Evolutionary conservation across 2,113 vertebrate species (phyloP).

Genomic region (Megaleporinus macrocephalus): DNA sequence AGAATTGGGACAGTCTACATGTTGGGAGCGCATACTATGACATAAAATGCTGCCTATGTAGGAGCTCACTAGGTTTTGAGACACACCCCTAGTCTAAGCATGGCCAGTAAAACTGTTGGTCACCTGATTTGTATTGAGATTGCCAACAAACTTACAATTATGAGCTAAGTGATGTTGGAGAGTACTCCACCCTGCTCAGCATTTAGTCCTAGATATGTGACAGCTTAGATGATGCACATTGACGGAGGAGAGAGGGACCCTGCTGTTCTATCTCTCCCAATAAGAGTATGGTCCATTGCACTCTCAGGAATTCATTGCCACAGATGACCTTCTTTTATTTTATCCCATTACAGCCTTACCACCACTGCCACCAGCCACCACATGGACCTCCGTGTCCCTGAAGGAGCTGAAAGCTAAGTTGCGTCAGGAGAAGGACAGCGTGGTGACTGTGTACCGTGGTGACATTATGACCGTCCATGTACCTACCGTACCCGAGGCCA

Average conservation of each 20-base stretch:
- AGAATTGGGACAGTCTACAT: too few relatives aligned
- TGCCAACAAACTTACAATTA: background rate
- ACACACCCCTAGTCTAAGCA: too few relatives aligned
- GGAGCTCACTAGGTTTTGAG: too few relatives aligned
- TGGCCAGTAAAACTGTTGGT: background rate
- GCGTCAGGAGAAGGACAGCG: slow-evolving; percentile 85
- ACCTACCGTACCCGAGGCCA: slow-evolving; percentile 91
- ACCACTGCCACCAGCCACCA: slow-evolving; percentile 83
- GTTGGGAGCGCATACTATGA: too few relatives aligned
- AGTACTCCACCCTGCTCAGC: background rate
- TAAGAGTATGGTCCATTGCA: background rate
- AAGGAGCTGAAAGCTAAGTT: slow-evolving; percentile 94
- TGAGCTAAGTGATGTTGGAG: background rate
- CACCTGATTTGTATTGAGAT: background rate
- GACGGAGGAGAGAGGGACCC: background rate
- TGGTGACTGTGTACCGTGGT: slow-evolving; percentile 92
- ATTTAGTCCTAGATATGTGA: background rate
- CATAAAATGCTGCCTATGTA: too few relatives aligned
- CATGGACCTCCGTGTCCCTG: slow-evolving; percentile 88
- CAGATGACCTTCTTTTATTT: background rate
- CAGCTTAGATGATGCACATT: background rate
- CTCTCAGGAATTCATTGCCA: background rate
- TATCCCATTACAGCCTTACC: slow-evolving; percentile 79
- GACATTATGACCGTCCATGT: slow-evolving; percentile 95
- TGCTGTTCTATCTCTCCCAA: background rate